Evolutionary conservation across 1,140 invertebrate species (phyloP).

Genomic region (Neuroterus valhalla): DNA sequence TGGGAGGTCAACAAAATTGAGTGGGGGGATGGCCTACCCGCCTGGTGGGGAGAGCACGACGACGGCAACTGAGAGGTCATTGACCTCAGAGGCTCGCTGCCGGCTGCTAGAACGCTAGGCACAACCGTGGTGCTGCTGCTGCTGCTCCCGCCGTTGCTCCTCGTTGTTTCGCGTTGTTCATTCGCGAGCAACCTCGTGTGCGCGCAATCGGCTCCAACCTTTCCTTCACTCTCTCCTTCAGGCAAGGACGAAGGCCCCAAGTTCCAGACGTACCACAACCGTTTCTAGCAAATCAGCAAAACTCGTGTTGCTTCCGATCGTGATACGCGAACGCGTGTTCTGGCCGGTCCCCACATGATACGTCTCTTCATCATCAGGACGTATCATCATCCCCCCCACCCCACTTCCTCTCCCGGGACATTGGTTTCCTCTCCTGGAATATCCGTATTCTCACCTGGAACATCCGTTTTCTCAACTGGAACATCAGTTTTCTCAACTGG

Average conservation of each 20-base stretch:
- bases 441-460: too few species aligned
- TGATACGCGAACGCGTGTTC: constrained; percentile 12
- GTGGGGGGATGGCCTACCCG: constrained; percentile 37
- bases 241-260: constrained; percentile 23
- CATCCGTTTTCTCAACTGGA: too few species aligned
- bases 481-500: too few species aligned
- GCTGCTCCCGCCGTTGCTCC: constrained; percentile 32
- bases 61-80: constrained; percentile 72
- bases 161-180: constrained; percentile 38
- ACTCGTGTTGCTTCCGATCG: background rate
- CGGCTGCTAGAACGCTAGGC: constrained; percentile 66
- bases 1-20: background rate
- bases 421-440: too few species aligned
- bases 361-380: background rate
- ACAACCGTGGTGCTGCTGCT: constrained; percentile 51
- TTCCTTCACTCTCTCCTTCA: constrained; percentile 27
- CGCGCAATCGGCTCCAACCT: constrained; percentile 29
- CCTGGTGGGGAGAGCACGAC: constrained; percentile 58
- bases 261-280: constrained; percentile 30
- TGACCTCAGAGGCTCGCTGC: constrained; percentile 73
- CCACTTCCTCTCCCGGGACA: too few species aligned
- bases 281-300: constrained; percentile 16
- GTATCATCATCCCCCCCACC: background rate
- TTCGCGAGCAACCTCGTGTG: constrained; percentile 36
- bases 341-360: background rate